phyloP scores from a whole-genome alignment of 1,140 invertebrate genomes.

The Drosophila arawakana region DNA sequence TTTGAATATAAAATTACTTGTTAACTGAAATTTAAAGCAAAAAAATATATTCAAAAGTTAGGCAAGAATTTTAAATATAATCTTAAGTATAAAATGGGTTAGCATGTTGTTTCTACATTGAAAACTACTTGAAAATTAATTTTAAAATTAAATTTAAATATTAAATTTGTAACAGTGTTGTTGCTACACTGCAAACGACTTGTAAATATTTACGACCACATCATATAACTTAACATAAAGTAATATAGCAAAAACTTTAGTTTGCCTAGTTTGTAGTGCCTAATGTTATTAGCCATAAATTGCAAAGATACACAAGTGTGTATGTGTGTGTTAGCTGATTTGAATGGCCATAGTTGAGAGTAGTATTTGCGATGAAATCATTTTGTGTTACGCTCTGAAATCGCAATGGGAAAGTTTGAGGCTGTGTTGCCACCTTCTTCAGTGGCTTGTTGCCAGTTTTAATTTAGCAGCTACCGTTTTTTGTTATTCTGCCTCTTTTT shows the following conservation, averaged over 20 bases:
- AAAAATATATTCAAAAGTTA: too few species aligned
- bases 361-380: constrained; percentile 26
- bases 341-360: constrained; percentile 9
- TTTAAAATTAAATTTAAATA: too few species aligned
- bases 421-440: constrained; percentile 50
- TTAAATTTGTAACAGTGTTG: too few species aligned
- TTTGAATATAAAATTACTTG: too few species aligned
- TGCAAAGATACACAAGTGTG: not conserved
- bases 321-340: constrained; percentile 12
- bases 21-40: too few species aligned
- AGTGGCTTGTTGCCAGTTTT: constrained; percentile 65
- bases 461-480: constrained; percentile 50
- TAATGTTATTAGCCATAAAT: constrained; percentile 22
- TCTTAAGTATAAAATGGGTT: too few species aligned
- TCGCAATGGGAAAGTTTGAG: constrained; percentile 58
- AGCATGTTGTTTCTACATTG: too few species aligned
- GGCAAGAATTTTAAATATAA: too few species aligned
- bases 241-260: not conserved
- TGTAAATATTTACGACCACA: too few species aligned
- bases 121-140: too few species aligned
- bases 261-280: not conserved
- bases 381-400: constrained; percentile 23
- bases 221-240: too few species aligned
- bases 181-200: too few species aligned
- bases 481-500: not conserved